Percentiles rank a stretch among this genome's conserved stretches.
phyloP scores from a whole-genome alignment of 1,140 invertebrate genomes.

The Coptotermes formosanus region DNA sequence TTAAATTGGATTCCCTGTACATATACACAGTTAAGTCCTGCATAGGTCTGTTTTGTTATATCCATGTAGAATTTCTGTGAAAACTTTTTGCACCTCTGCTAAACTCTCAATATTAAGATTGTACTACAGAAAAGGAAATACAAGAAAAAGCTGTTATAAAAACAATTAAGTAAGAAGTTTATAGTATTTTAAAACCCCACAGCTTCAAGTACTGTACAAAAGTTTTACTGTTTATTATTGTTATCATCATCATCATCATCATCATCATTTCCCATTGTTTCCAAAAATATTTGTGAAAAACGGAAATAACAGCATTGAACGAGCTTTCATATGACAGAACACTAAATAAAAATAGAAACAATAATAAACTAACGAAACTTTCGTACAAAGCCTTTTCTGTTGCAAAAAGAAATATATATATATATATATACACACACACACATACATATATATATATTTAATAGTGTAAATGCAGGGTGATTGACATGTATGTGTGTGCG shows the following conservation, averaged over 20 bases:
- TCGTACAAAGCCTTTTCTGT: conserved; percentile 11
- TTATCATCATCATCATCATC: too few relatives aligned
- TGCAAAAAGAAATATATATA: background rate
- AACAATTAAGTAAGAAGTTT: background rate
- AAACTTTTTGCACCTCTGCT: conserved; percentile 17
- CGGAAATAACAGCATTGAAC: too few relatives aligned
- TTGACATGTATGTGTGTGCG: background rate
- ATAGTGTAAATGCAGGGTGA: conserved; percentile 8
- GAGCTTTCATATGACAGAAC: background rate
- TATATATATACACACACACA: background rate
- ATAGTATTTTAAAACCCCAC: background rate
- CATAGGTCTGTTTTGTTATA: background rate
- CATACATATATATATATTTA: background rate
- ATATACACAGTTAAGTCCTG: too few relatives aligned
- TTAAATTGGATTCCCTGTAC: too few relatives aligned
- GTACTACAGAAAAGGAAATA: background rate
- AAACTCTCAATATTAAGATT: background rate
- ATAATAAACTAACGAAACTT: background rate
- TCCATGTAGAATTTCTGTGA: background rate
- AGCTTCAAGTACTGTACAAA: background rate
- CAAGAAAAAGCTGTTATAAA: background rate
- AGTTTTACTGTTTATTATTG: background rate
- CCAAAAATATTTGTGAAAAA: too few relatives aligned
- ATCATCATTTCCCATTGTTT: too few relatives aligned
- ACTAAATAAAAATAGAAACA: background rate